Percentiles rank a stretch among this genome's conserved stretches.
Evolutionary conservation across 2,797 vertebrate species (phyloP).

Genomic region (Gymnothorax javanicus): DNA sequence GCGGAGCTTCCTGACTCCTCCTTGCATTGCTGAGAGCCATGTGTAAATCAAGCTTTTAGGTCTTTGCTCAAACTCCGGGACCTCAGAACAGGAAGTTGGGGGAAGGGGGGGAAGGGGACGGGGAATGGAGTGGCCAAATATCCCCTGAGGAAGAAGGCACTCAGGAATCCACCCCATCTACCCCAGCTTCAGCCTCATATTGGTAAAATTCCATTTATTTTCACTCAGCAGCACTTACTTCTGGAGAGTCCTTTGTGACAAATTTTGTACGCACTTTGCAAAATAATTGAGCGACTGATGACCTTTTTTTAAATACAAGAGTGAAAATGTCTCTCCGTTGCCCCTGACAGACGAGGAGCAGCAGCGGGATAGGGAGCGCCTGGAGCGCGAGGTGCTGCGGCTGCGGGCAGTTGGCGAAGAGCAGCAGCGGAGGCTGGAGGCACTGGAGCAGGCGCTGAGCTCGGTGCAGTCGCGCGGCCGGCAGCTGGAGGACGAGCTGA

Average conservation of each 20-base stretch:
- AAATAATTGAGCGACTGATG: not conserved
- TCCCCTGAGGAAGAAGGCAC: constrained; percentile 8
- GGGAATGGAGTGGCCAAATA: not conserved
- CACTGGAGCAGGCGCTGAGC: constrained; percentile 86
- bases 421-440: constrained; percentile 82
- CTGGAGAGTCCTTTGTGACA: not conserved
- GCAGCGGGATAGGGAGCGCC: constrained; percentile 83
- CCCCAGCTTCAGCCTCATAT: not conserved
- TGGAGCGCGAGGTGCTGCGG: constrained; percentile 83
- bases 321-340: not conserved
- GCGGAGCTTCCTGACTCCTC: constrained; percentile 40
- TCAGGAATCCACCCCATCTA: not conserved
- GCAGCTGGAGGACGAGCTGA: constrained; percentile 87
- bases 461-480: constrained; percentile 80
- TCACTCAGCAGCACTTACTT: not conserved
- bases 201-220: not conserved
- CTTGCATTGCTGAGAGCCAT: constrained; percentile 68
- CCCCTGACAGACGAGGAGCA: constrained; percentile 83
- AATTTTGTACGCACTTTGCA: not conserved
- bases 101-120: not conserved
- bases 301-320: not conserved
- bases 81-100: constrained; percentile 34
- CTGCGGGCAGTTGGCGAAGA: constrained; percentile 84
- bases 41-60: constrained; percentile 60
- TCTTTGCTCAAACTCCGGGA: constrained; percentile 32